phyloP scores from a whole-genome alignment of 1,140 invertebrate genomes.

The Bilobella aurantiaca region DNA sequence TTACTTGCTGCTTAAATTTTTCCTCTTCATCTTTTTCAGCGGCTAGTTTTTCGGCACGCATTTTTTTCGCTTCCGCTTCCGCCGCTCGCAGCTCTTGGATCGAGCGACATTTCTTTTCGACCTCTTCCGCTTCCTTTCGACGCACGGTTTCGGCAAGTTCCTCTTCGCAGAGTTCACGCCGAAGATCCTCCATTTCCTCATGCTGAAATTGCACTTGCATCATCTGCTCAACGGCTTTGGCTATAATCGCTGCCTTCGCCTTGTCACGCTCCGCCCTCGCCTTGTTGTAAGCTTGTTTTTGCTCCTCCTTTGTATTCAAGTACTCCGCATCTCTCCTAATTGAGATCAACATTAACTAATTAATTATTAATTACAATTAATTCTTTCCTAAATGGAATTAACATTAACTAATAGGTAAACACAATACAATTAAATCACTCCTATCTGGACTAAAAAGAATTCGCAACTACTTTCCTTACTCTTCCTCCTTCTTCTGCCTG shows the following conservation, averaged over 20 bases:
- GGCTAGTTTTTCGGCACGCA: slow-evolving; percentile 23
- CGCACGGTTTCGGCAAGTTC: slow-evolving; percentile 24
- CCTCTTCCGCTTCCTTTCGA: slow-evolving; percentile 23
- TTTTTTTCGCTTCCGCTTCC: slow-evolving; percentile 24
- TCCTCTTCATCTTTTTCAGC: slow-evolving; percentile 28
- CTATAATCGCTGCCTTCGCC: slow-evolving; percentile 24
- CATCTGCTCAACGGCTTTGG: slow-evolving; percentile 29
- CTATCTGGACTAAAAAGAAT: no score
- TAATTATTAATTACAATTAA: background rate
- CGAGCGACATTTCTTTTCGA: slow-evolving; percentile 7
- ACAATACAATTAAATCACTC: no score
- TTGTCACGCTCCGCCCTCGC: slow-evolving; percentile 23
- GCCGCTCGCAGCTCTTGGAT: slow-evolving; percentile 25
- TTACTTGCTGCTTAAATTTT: slow-evolving; percentile 24
- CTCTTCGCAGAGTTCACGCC: slow-evolving; percentile 29
- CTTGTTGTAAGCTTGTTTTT: slow-evolving; percentile 15
- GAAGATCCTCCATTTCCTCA: slow-evolving; percentile 32
- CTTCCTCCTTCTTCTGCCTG: slow-evolving; percentile 22
- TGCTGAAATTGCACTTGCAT: slow-evolving; percentile 24
- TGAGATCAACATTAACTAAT: background rate
- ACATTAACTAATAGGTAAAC: no score
- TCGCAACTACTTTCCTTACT: slow-evolving; percentile 17
- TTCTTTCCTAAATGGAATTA: no score
- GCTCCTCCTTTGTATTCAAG: slow-evolving; percentile 18
- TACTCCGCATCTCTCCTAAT: slow-evolving; percentile 24